A percentile compares a stretch with the other conserved stretches of the same genome.
Evolutionary conservation across 2,113 vertebrate genomes (phyloP).

Genomic region (Galeopterus variegatus): DNA sequence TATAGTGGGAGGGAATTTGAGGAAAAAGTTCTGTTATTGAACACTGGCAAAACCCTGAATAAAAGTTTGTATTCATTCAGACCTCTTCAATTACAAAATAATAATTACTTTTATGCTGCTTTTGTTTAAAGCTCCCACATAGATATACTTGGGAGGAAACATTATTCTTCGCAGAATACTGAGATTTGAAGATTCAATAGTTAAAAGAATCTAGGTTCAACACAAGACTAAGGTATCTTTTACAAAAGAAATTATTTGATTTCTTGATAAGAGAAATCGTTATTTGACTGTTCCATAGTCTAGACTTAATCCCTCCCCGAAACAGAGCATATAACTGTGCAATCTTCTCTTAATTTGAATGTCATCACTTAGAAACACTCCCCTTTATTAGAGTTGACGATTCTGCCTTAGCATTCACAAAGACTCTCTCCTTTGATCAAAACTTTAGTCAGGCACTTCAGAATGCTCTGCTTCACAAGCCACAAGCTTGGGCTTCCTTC

Average conservation of each 20-base stretch:
- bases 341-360: not conserved
- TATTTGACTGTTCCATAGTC: not conserved
- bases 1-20: conserved; percentile 56
- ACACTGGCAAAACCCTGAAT: not conserved
- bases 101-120: conserved; percentile 49
- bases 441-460: not conserved
- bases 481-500: not conserved
- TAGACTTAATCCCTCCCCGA: not conserved
- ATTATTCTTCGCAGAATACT: conserved; percentile 12
- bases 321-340: not conserved
- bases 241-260: not conserved
- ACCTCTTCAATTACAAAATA: conserved; percentile 2
- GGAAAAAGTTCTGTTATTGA: conserved; percentile 4
- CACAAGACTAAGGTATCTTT: not conserved
- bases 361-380: not conserved
- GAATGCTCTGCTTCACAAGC: not conserved
- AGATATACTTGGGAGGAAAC: not conserved
- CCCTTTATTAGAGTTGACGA: not conserved
- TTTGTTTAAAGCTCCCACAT: conserved; percentile 23
- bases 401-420: not conserved
- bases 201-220: not conserved
- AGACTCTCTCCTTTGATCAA: not conserved
- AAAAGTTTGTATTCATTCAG: not conserved
- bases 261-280: not conserved
- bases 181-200: not conserved